Base-by-base conservation (phyloP, 2,797 vertebrate species). In the Tenualosa ilisha region DNA sequence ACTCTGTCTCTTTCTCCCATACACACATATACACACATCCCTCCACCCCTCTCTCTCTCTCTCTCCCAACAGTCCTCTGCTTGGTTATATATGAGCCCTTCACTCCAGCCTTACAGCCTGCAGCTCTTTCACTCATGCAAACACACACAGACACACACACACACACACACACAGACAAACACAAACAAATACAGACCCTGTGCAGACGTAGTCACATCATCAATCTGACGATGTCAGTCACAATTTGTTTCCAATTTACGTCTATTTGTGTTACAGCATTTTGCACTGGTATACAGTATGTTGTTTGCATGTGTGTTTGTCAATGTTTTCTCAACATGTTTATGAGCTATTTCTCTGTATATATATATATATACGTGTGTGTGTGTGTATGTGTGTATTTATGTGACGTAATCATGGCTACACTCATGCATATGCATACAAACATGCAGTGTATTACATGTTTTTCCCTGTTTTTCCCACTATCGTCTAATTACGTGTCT, bases 21-120 rank as follows among this genome's bases (percentile, higher is more conserved):
- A 17, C 61, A 50, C 49, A 9, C 9, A 50, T 9, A 50, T 6
- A 50, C 49, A 50, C 49, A 12, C 50, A 51, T 24, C 20, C 61
- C 61, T 24, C n/a, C 24, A n/a, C 6, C 22, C 8, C 63, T 43
- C 72, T 79, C 40, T 79, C 68, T 31, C 37, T 7, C 72, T 79
- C 72, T 8, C 13, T 43, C 2, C 1, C 15, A 40, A 37, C 37
- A 40, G 15, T 79, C 68, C 68, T 72, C 68, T 72, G 68, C 88
- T 86, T 88, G 86, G 37, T 92, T 92, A 94, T 91, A 91, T 91
- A 93, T 93, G 90, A 72, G 85, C 86, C 88, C 91, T 90, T 91
- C 89, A 90, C 89, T 88, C 86, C 87, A 87, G 86, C 82, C 87
- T 86, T 87, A 88, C 87, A 84, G 79, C 88, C 86, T 46, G 72